Evolutionary conservation across 2,797 vertebrate genomes (phyloP).

Genomic region (Acanthurus leucopareius): DNA sequence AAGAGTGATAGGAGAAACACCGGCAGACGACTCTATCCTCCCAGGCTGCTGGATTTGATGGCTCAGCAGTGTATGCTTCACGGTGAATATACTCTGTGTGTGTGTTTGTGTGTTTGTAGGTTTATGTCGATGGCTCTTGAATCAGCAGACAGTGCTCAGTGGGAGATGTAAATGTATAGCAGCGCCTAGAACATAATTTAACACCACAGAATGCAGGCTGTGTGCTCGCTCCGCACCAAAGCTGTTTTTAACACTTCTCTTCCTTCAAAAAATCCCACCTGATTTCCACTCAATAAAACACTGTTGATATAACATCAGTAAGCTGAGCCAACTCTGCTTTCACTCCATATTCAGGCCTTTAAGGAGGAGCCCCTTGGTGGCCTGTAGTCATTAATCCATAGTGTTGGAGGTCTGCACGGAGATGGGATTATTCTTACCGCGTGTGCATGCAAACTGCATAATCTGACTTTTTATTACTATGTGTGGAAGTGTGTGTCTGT

Average conservation of each 20-base stretch:
- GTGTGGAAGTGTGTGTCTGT: slow-evolving; percentile 41
- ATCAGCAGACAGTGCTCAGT: slow-evolving; percentile 46
- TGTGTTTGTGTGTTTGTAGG: slow-evolving; percentile 45
- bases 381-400: slow-evolving; percentile 57
- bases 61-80: slow-evolving; percentile 55
- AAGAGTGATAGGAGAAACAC: slow-evolving; percentile 48
- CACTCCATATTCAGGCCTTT: slow-evolving; percentile 35
- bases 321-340: slow-evolving; percentile 34
- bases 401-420: slow-evolving; percentile 63
- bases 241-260: slow-evolving; percentile 52
- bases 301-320: slow-evolving; percentile 61
- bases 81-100: slow-evolving; percentile 10
- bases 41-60: slow-evolving; percentile 47
- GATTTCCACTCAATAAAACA: slow-evolving; percentile 70
- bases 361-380: slow-evolving; percentile 53
- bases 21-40: slow-evolving; percentile 48
- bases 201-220: slow-evolving; percentile 25
- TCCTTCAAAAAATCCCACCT: slow-evolving; percentile 58
- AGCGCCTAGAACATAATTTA: slow-evolving; percentile 26
- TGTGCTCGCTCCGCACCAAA: slow-evolving; percentile 33
- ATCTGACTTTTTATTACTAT: slow-evolving; percentile 26
- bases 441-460: slow-evolving; percentile 61
- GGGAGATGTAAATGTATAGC: slow-evolving; percentile 49
- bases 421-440: slow-evolving; percentile 56
- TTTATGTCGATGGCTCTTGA: slow-evolving; percentile 43